Evolutionary conservation across 2,797 vertebrate species (phyloP), one percentile per base, ranked within the genome.

Genomic region (Melanogrammus aeglefinus): DNA sequence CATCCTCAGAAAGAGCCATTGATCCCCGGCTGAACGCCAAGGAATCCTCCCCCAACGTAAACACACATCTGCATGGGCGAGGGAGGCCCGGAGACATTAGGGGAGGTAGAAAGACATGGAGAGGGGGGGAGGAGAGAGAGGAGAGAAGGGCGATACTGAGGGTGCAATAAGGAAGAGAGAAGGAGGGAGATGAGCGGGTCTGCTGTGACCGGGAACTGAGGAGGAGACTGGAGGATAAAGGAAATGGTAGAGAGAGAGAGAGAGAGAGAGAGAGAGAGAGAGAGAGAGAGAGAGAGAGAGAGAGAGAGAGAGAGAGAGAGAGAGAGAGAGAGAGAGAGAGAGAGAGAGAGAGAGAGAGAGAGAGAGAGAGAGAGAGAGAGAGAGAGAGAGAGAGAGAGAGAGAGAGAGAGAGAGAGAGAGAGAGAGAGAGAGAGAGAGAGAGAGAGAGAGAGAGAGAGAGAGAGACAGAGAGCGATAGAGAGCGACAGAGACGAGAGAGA

Each of bases 1-100:
- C 82, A 83, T 85, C 83, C 79, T 80, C 85, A 86, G 76, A 76
- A 79, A 83, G 82, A 85, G 88, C 80, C 77, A 91, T 84, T 84
- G 87, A 88, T 87, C 86, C 73, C 36, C 36, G 86, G 90, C 80
- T 81, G 13, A 75, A 57, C 73, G 84, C 87, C 88, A 89, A 73
- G 51, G 36, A 38, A 38, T 38, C 36, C 36, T 38, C 36, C 5
- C 5, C 7, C 36, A 38, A 38, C 36, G 36, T 38, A 38, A 6
- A 38, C 8, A 38, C 8, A 38, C 36, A 38, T 38, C 36, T 38
- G 2, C 29, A 33, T 27, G 73, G 79, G 74, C 66, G 73, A 81
- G 76, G 38, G 85, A 74, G 85, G 86, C 29, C 77, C 72, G 13
- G 9, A 18, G n/a, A 13, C 3, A 57, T 57, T 14, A 21, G 24